These are phyloP conservation scores for Pantelozetes paolii DNA, from an alignment of 2,888 invertebrate genomes.

Conservation along the genomic window DNA sequence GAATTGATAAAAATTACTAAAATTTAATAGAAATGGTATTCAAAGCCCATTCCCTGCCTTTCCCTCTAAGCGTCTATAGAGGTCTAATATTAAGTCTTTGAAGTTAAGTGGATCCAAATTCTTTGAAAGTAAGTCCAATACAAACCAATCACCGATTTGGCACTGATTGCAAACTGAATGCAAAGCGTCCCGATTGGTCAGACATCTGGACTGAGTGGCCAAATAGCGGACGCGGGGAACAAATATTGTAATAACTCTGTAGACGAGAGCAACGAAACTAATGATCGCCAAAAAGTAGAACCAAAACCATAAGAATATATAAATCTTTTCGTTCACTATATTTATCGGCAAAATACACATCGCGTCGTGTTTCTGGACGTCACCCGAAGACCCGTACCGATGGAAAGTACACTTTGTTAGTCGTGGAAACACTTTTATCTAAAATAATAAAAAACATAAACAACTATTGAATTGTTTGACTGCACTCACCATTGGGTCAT, in stretches of 20 bases:
- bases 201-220: slow-evolving; percentile 43
- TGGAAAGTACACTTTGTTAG: slow-evolving; percentile 47
- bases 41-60: too few species aligned
- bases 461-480: too few species aligned
- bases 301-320: slow-evolving; percentile 48
- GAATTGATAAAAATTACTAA: too few species aligned
- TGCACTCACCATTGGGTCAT: slow-evolving; percentile 46
- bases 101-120: slow-evolving; percentile 84
- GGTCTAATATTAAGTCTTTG: slow-evolving; percentile 66
- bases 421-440: slow-evolving; percentile 47
- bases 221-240: slow-evolving; percentile 41
- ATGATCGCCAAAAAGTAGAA: slow-evolving; percentile 63
- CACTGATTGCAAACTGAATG: slow-evolving; percentile 41
- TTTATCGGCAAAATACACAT: slow-evolving; percentile 47
- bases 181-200: slow-evolving; percentile 40
- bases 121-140: slow-evolving; percentile 52
- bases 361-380: slow-evolving; percentile 45
- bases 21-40: too few species aligned
- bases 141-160: slow-evolving; percentile 47
- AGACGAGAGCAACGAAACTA: slow-evolving; percentile 43
- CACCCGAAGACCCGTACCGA: slow-evolving; percentile 45
- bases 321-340: slow-evolving; percentile 48
- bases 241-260: slow-evolving; percentile 31
- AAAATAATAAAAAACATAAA: too few species aligned
- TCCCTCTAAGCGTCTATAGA: slow-evolving; percentile 60